phyloP scores from a whole-genome alignment of 2,113 vertebrate genomes.

The Rissa tridactyla region DNA sequence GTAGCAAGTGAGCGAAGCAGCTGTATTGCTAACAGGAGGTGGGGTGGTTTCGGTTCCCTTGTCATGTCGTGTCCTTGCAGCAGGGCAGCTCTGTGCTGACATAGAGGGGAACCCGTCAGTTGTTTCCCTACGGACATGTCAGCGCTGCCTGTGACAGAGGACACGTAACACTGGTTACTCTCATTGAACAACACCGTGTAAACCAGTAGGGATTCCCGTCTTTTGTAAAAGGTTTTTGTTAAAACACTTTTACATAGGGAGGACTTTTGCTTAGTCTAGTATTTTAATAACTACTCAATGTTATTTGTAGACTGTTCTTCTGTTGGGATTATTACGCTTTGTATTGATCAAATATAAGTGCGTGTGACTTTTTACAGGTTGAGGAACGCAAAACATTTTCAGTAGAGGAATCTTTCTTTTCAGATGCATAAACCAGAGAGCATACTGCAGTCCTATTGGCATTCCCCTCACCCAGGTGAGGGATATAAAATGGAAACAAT shows the following conservation, averaged over 20 bases:
- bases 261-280: not conserved
- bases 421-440: not conserved
- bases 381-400: not conserved
- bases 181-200: not conserved
- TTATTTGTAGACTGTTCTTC: not conserved
- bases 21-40: not conserved
- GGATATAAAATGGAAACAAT: not conserved
- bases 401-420: not conserved
- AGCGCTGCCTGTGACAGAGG: not conserved
- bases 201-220: not conserved
- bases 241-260: not conserved
- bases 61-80: accelerated
- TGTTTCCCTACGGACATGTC: not conserved
- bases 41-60: not conserved
- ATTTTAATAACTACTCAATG: not conserved
- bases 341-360: not conserved
- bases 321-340: not conserved
- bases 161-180: not conserved
- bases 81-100: not conserved
- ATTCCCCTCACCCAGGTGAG: not conserved
- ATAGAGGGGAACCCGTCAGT: accelerated
- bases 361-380: not conserved
- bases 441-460: not conserved
- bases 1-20: not conserved
- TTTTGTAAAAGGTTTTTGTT: not conserved